phyloP scores from a whole-genome alignment of 2,113 vertebrate species.

The Mirounga angustirostris region DNA sequence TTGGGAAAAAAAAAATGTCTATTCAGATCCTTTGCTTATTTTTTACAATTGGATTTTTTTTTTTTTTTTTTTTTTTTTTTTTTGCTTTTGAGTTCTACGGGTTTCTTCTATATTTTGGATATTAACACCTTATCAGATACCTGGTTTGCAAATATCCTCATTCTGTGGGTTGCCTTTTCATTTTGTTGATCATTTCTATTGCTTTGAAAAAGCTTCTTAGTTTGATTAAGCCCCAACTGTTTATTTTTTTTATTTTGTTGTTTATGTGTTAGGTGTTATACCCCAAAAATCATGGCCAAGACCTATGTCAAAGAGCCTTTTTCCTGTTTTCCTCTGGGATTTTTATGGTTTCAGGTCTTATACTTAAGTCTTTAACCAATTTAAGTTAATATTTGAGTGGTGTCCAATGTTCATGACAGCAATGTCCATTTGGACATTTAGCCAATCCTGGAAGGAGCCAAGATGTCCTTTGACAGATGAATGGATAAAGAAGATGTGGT shows the following conservation, averaged over 20 bases:
- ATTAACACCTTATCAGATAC: neutral
- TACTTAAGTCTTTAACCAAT: neutral
- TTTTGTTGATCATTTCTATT: neutral
- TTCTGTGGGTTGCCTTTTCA: neutral
- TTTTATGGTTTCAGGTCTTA: neutral
- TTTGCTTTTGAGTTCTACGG: neutral
- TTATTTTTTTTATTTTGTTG: neutral
- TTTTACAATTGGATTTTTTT: neutral
- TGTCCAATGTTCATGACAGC: too few relatives aligned
- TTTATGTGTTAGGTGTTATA: neutral
- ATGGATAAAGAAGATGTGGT: too few relatives aligned
- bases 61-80: neutral
- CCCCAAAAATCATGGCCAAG: neutral
- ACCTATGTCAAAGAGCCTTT: neutral
- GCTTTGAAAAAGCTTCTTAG: neutral
- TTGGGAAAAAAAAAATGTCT: neutral
- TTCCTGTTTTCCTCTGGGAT: neutral
- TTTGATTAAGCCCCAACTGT: neutral
- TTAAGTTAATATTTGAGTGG: neutral
- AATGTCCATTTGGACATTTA: too few relatives aligned
- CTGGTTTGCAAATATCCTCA: neutral
- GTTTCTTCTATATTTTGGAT: neutral
- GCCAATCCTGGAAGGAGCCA: too few relatives aligned
- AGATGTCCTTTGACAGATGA: too few relatives aligned
- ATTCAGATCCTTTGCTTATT: neutral